Conservation (phyloP, 2,888 invertebrate genomes). For the Synergus gifuensis region DNA sequence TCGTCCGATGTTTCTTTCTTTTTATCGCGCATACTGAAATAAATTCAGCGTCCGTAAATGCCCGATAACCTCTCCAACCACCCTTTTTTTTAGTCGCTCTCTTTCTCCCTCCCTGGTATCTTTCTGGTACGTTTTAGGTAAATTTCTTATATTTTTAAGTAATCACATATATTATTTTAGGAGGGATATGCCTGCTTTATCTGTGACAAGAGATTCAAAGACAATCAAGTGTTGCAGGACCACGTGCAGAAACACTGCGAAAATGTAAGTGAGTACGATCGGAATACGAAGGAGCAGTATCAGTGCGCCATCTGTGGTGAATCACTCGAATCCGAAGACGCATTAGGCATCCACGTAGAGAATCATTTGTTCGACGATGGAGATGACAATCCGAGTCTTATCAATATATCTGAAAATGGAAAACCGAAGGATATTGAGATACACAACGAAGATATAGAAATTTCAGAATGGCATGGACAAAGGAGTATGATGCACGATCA, state of each 20-base stretch:
- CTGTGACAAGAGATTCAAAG: conserved; percentile 73
- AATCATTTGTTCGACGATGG: conserved; percentile 73
- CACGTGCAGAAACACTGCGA: conserved; percentile 75
- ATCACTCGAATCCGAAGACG: conserved; percentile 68
- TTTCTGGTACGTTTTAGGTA: too few species aligned
- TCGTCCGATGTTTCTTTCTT: not conserved
- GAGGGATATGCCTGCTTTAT: conserved; percentile 70
- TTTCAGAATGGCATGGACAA: conserved; percentile 71
- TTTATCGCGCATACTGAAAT: too few species aligned
- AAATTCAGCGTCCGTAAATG: too few species aligned
- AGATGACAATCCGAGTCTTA: conserved; percentile 72
- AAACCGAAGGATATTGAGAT: conserved; percentile 61
- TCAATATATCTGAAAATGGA: conserved; percentile 63
- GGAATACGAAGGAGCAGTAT: conserved; percentile 64
- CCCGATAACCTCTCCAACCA: too few species aligned
- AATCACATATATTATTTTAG: not conserved
- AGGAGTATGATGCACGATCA: conserved; percentile 60
- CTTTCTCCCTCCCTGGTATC: too few species aligned
- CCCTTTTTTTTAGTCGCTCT: too few species aligned
- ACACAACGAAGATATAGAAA: conserved; percentile 72
- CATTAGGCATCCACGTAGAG: conserved; percentile 69
- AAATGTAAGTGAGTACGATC: conserved; percentile 69
- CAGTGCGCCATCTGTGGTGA: conserved; percentile 74
- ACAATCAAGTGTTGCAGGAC: conserved; percentile 72
- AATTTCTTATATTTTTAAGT: too few species aligned